These are phyloP conservation scores for Dryadula phaetusa DNA, from an alignment of 2,888 invertebrate genomes.

Conservation along the genomic window DNA sequence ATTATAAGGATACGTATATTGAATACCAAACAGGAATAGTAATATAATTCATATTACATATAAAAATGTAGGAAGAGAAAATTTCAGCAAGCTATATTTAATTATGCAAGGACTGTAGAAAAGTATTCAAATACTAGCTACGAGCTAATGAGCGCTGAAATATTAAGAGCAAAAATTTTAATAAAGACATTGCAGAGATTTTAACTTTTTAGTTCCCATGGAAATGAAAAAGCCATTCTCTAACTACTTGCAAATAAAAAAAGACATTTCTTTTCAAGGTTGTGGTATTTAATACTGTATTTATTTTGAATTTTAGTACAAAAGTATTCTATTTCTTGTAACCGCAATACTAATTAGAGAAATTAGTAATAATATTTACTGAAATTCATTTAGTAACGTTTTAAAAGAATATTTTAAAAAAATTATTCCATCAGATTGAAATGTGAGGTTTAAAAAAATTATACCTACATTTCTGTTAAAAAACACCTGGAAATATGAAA, in stretches of 20 bases:
- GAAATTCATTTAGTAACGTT: too few species aligned
- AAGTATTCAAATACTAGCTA: constrained; percentile 9
- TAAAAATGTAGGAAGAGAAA: not conserved
- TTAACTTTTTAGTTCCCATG: constrained; percentile 3
- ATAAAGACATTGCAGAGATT: constrained; percentile 19
- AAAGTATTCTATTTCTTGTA: too few species aligned
- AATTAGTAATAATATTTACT: too few species aligned
- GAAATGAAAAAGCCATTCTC: not conserved
- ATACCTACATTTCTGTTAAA: too few species aligned
- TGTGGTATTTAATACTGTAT: not conserved
- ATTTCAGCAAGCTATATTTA: not conserved
- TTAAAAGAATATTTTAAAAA: too few species aligned
- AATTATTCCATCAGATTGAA: too few species aligned
- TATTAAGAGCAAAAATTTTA: constrained; percentile 14
- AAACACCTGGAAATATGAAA: not conserved
- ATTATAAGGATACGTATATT: too few species aligned
- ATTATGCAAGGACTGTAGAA: constrained; percentile 2
- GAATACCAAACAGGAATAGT: not conserved
- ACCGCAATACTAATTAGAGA: too few species aligned
- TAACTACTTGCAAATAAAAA: not conserved
- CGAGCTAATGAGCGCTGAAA: constrained; percentile 20
- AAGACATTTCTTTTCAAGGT: not conserved
- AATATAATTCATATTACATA: not conserved
- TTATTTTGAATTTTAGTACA: not conserved
- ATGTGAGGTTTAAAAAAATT: too few species aligned